Conservation (phyloP, 2,888 invertebrate genomes). For the Cerastis rubricosa region DNA sequence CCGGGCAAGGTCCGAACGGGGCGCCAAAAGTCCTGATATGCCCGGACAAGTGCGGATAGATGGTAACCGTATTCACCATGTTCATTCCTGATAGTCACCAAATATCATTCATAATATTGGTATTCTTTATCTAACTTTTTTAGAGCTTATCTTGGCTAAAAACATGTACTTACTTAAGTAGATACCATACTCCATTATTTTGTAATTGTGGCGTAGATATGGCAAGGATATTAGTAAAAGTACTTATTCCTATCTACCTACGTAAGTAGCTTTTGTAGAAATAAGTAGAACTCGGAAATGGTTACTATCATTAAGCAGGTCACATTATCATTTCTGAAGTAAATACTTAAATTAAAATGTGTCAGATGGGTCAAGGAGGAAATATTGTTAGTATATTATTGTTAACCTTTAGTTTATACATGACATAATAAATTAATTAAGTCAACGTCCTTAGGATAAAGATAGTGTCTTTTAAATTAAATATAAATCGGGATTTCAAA, state of each 20-base stretch:
- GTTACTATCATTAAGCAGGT: slow-evolving; percentile 1
- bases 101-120: background rate
- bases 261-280: background rate
- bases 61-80: background rate
- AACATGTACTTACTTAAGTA: background rate
- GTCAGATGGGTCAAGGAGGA: background rate
- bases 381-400: background rate
- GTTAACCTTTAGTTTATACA: background rate
- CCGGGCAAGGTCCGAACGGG: background rate
- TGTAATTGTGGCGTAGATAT: background rate
- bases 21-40: background rate
- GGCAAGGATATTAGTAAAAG: background rate
- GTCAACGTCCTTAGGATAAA: background rate
- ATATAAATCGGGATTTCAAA: background rate
- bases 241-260: background rate
- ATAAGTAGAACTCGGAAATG: background rate
- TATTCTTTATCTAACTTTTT: background rate
- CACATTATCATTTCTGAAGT: slow-evolving; percentile 20
- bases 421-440: background rate
- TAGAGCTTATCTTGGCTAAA: background rate
- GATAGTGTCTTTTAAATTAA: background rate
- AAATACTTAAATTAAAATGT: background rate
- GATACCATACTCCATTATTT: background rate
- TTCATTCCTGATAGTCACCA: background rate
- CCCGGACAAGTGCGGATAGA: too few species aligned